phyloP scores from a whole-genome alignment of 2,113 vertebrate genomes.

The Heptranchias perlo region DNA sequence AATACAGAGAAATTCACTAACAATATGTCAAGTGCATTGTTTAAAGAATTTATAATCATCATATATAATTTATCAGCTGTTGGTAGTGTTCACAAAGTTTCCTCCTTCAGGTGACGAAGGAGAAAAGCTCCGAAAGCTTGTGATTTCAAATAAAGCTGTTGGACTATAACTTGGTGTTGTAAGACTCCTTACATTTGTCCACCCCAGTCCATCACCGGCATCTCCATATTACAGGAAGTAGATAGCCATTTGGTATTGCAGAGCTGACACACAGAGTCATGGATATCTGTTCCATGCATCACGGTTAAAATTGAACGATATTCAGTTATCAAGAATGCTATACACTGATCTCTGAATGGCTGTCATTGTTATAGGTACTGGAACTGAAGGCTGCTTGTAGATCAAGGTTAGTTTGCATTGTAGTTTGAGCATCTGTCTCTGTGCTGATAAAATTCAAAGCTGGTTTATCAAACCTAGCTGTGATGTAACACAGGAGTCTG shows the following conservation, averaged over 20 bases:
- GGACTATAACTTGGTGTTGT: too few relatives aligned
- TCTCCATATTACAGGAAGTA: not conserved
- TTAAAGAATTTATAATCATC: constrained; percentile 6
- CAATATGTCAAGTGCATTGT: not conserved
- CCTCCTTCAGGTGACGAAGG: too few relatives aligned
- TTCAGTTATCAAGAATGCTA: not conserved
- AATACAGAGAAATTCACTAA: not conserved
- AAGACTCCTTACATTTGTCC: too few relatives aligned
- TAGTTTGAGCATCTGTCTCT: not conserved
- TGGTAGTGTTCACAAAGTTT: not conserved
- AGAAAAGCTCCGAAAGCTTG: too few relatives aligned
- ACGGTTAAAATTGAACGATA: not conserved
- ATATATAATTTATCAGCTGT: not conserved
- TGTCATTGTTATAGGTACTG: not conserved
- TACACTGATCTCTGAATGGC: not conserved
- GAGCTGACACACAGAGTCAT: not conserved
- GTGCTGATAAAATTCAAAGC: not conserved
- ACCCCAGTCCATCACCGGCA: too few relatives aligned
- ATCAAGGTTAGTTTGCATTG: not conserved
- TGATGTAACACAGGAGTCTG: not conserved
- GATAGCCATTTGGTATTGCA: not conserved
- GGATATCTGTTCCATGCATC: not conserved
- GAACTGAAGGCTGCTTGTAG: not conserved
- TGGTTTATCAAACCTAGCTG: not conserved
- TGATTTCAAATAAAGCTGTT: too few relatives aligned